phyloP scores from a whole-genome alignment of 2,113 vertebrate genomes.

The Amphilophus citrinellus region DNA sequence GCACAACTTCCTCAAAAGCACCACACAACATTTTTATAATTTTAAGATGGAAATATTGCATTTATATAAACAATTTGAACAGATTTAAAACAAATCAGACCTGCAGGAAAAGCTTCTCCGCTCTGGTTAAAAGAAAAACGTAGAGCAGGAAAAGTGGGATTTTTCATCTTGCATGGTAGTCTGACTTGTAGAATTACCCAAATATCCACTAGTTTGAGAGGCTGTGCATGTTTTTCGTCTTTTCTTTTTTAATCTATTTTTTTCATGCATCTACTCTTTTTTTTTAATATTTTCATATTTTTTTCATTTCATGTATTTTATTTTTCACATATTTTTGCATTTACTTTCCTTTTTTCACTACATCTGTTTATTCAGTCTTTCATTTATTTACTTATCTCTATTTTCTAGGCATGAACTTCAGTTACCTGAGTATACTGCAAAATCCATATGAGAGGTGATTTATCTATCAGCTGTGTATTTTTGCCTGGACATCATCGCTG shows the following conservation, averaged over 20 bases:
- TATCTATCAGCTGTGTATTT: not conserved
- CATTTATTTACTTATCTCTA: not conserved
- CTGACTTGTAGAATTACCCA: not conserved
- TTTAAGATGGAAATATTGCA: not conserved
- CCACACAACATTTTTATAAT: not conserved
- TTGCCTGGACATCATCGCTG: not conserved
- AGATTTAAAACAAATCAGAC: not conserved
- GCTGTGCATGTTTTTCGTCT: not conserved
- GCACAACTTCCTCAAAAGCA: not conserved
- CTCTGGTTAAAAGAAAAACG: not conserved
- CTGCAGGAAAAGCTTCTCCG: not conserved
- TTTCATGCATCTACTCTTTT: not conserved
- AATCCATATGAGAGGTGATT: not conserved
- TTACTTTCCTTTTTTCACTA: not conserved
- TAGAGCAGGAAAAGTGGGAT: fast-evolving
- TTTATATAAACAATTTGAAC: not conserved
- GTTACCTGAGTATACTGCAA: not conserved
- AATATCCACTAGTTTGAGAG: not conserved
- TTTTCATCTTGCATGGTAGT: not conserved
- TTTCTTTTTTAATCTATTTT: not conserved
- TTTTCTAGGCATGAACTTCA: not conserved
- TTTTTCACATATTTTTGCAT: not conserved
- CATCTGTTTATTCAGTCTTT: not conserved
- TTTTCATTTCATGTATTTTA: not conserved
- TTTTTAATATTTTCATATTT: not conserved